Conservation (phyloP, 2,113 vertebrate genomes). For the Laticauda colubrina region DNA sequence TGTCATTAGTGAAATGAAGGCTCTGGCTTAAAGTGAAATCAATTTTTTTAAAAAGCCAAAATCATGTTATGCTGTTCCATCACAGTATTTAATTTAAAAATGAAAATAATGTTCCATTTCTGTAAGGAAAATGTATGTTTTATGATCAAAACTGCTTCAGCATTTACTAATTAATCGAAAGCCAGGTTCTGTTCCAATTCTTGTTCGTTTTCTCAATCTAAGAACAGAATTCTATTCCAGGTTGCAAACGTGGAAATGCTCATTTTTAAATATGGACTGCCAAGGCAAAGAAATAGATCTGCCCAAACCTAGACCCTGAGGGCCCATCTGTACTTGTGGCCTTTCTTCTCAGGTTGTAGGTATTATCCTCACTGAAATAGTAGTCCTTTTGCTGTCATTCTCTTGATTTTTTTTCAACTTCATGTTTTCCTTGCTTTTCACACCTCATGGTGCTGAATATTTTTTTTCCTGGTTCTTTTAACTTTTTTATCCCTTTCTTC, state of each 20-base stretch:
- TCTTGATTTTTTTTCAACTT: slow-evolving; percentile 39
- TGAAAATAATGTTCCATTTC: neutral
- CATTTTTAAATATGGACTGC: accelerated
- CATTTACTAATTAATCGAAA: slow-evolving; percentile 3
- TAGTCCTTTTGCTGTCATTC: slow-evolving; percentile 52
- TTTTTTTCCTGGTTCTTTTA: neutral
- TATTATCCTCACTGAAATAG: slow-evolving; percentile 58
- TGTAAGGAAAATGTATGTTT: neutral
- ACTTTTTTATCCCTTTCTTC: neutral
- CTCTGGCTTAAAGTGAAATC: neutral
- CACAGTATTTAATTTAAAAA: neutral
- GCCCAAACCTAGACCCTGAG: slow-evolving; percentile 52
- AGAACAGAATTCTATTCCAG: neutral
- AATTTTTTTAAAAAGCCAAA: neutral
- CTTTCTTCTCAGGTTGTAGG: slow-evolving; percentile 38
- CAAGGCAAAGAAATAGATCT: slow-evolving; percentile 20
- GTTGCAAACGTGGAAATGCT: neutral
- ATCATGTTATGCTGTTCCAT: neutral
- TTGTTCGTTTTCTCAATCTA: slow-evolving; percentile 6
- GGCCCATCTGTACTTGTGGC: slow-evolving; percentile 35
- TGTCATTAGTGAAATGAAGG: slow-evolving; percentile 8
- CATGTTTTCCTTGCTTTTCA: neutral
- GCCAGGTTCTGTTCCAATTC: neutral
- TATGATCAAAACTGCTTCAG: neutral
- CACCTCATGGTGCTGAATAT: neutral